These are phyloP conservation scores for Zenarchopterus dispar DNA, from an alignment of 2,797 vertebrate species.

Conservation along the genomic window DNA sequence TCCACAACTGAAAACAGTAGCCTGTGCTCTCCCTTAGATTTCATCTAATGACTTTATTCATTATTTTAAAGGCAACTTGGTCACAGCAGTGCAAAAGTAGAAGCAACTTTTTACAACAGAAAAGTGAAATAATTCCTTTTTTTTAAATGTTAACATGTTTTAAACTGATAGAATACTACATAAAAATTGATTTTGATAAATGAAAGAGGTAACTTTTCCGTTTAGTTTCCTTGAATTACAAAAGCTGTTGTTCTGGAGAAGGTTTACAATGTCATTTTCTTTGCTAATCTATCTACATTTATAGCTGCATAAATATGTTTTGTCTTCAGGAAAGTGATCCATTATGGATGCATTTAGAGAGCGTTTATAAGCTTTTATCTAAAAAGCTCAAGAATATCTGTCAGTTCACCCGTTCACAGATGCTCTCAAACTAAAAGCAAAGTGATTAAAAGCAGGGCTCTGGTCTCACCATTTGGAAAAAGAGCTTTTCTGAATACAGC, in stretches of 20 bases:
- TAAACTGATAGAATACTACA: background rate
- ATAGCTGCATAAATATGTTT: background rate
- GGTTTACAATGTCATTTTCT: background rate
- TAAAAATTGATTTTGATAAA: background rate
- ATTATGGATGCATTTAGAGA: background rate
- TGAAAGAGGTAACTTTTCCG: background rate
- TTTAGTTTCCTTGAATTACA: background rate
- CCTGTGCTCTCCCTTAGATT: conserved; percentile 4
- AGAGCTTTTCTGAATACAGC: too few species aligned
- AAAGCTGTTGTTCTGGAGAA: background rate
- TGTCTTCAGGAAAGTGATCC: background rate
- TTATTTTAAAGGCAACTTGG: background rate
- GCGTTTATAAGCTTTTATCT: conserved; percentile 11
- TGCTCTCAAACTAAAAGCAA: background rate
- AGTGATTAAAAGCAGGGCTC: background rate
- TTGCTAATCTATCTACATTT: background rate
- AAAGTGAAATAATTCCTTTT: background rate
- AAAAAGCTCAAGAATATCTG: conserved; percentile 6
- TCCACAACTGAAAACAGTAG: conserved; percentile 14
- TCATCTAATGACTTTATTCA: conserved; percentile 13
- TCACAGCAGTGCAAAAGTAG: background rate
- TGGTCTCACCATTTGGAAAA: too few species aligned
- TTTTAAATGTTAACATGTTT: background rate
- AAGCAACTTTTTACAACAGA: background rate
- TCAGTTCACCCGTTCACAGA: background rate